These are phyloP conservation scores for Nyctalus aviator DNA, from an alignment of 2,797 vertebrate species.

Conservation along the genomic window DNA sequence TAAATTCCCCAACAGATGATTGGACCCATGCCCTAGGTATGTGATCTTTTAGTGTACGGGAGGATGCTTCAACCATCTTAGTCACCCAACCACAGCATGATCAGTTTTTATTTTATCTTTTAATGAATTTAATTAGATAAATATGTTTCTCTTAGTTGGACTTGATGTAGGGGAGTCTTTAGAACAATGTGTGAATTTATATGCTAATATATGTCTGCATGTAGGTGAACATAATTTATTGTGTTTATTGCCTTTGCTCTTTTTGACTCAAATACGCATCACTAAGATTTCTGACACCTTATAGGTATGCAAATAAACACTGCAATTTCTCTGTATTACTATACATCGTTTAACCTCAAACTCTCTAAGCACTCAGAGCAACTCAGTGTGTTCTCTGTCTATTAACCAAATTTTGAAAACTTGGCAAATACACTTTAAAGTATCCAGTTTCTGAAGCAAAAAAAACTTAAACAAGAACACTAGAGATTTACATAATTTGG, in stretches of 20 bases:
- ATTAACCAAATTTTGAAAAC: slow-evolving; percentile 27
- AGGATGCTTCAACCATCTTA: not conserved
- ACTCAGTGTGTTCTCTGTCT: not conserved
- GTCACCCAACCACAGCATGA: not conserved
- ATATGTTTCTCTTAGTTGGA: not conserved
- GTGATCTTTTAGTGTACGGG: not conserved
- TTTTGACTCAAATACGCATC: not conserved
- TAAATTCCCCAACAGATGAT: not conserved
- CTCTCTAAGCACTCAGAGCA: not conserved
- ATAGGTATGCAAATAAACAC: not conserved
- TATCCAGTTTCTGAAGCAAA: not conserved
- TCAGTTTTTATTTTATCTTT: slow-evolving; percentile 15
- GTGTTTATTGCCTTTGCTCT: not conserved
- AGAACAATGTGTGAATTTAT: not conserved
- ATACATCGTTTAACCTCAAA: not conserved
- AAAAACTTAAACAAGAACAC: not conserved
- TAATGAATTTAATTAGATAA: slow-evolving; percentile 52
- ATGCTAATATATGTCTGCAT: not conserved
- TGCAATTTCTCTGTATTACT: slow-evolving; percentile 6
- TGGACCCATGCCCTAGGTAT: not conserved
- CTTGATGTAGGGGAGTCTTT: not conserved
- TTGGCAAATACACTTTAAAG: slow-evolving; percentile 26
- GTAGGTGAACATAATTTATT: not conserved
- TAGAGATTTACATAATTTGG: not conserved
- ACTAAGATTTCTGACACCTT: not conserved